phyloP scores from a whole-genome alignment of 2,113 vertebrate genomes.

The Oncorhynchus kisutch region DNA sequence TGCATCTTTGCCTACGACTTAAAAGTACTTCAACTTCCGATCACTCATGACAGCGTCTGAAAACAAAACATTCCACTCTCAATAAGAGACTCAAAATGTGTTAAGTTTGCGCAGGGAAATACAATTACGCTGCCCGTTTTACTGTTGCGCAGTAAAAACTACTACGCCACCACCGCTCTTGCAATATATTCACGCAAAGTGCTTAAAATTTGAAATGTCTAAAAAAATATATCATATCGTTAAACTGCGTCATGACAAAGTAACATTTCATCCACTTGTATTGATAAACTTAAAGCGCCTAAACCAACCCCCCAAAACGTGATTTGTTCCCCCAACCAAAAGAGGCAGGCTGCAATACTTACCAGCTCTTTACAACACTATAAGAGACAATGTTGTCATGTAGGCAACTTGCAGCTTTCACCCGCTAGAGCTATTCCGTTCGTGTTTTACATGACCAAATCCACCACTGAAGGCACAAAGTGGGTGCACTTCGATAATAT shows the following conservation, averaged over 20 bases:
- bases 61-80: neutral
- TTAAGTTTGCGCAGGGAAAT: neutral
- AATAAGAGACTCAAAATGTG: neutral
- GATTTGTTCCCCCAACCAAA: neutral
- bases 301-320: neutral
- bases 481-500: slow-evolving; percentile 5
- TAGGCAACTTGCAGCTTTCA: slow-evolving; percentile 60
- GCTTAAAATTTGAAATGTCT: too few relatives aligned
- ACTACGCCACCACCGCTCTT: too few relatives aligned
- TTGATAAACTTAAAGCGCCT: slow-evolving; percentile 1
- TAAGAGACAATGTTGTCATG: slow-evolving; percentile 68
- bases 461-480: slow-evolving; percentile 7
- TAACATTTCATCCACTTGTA: neutral
- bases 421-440: slow-evolving; percentile 44
- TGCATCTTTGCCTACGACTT: slow-evolving; percentile 54
- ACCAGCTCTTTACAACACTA: slow-evolving; percentile 75
- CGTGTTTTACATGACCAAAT: slow-evolving; percentile 8
- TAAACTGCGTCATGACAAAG: too few relatives aligned
- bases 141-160: too few relatives aligned
- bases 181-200: too few relatives aligned
- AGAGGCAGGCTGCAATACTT: slow-evolving; percentile 45
- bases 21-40: slow-evolving; percentile 54
- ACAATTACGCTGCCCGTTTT: too few relatives aligned
- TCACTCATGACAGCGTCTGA: slow-evolving; percentile 25
- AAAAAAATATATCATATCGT: too few relatives aligned